Evolutionary conservation across 2,888 invertebrate species (phyloP), one percentile per base, ranked within the genome.

Genomic region (Melieria picta): DNA sequence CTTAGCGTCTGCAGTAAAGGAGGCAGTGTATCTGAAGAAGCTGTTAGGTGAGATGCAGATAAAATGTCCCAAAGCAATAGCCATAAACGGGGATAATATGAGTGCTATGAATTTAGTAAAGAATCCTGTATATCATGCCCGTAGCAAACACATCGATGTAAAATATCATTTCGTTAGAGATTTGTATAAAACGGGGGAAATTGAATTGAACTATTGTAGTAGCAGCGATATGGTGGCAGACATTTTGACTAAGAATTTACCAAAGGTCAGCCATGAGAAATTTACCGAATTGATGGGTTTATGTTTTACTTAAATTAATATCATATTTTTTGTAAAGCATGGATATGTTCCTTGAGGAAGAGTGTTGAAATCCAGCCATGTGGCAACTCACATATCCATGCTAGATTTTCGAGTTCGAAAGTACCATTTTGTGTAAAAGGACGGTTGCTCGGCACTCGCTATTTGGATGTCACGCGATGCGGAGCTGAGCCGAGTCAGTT

Each of bases 71-170:
- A 52, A 56, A 52, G 65, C 47, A 30, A 69, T 68, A 11, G 60
- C 10, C 42, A 50, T 68, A 48, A 61, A 65, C 57, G 16, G 67
- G 2, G 64, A 72, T 61, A 72, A 72, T 46, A 61, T 66, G 46
- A 67, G 72, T 43, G 72, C 68, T 13, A 62, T 64, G 45, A 50
- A 71, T n/a, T 48, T 75, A 48, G 71, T 74, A 5, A 71, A 69
- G 47, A 75, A 74, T 69, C 72, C n/a, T n/a, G n/a, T n/a, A n/a
- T n/a, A n/a, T n/a, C n/a, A n/a, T n/a, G n/a, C n/a, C 10, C 63
- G 70, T 10, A 76, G 72, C n/a, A 76, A 77, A 30, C 76, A 76
- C 56, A 75, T 74, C 5, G 75, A 75, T 56, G 69, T 75, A 3
- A 75, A 72, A n/a, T 69, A 74, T 64, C 63, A 63, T 43, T 50